Evolutionary conservation across 2,113 vertebrate species (phyloP).

Genomic region (Lepisosteus oculatus): DNA sequence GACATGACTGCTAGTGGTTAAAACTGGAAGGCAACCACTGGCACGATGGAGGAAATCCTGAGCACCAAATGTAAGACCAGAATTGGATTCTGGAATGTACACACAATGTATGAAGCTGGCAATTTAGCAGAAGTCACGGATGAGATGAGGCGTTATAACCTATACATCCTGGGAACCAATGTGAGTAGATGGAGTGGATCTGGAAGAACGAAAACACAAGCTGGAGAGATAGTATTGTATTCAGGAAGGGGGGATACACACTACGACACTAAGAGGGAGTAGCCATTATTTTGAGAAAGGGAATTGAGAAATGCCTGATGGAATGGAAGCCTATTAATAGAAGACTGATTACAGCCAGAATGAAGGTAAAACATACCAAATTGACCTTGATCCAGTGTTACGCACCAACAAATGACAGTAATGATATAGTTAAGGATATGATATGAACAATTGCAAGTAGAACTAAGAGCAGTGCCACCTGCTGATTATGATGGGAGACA

Average conservation of each 20-base stretch:
- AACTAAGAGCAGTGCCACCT: neutral
- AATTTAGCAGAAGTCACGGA: neutral
- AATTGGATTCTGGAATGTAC: neutral
- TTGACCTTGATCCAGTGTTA: too few relatives aligned
- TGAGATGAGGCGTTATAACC: neutral
- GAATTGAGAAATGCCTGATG: neutral
- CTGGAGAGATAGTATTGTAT: constrained; percentile 12
- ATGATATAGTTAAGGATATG: neutral
- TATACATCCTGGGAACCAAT: neutral
- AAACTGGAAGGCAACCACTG: neutral
- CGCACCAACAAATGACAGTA: too few relatives aligned
- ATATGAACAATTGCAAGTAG: neutral
- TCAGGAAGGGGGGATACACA: neutral
- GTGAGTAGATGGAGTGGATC: constrained; percentile 9
- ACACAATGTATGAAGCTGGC: too few relatives aligned
- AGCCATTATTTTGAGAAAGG: constrained; percentile 11
- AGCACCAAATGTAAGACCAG: neutral
- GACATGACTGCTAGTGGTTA: neutral
- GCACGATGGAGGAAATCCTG: neutral
- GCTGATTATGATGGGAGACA: neutral
- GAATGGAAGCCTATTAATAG: constrained; percentile 11
- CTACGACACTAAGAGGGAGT: neutral
- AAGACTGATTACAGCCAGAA: too few relatives aligned
- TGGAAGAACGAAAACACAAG: neutral
- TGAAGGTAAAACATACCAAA: too few relatives aligned